Percentiles rank a stretch among this genome's conserved stretches.
Conservation (phyloP, 2,888 invertebrate genomes). For the Camptogramma bilineatum region DNA sequence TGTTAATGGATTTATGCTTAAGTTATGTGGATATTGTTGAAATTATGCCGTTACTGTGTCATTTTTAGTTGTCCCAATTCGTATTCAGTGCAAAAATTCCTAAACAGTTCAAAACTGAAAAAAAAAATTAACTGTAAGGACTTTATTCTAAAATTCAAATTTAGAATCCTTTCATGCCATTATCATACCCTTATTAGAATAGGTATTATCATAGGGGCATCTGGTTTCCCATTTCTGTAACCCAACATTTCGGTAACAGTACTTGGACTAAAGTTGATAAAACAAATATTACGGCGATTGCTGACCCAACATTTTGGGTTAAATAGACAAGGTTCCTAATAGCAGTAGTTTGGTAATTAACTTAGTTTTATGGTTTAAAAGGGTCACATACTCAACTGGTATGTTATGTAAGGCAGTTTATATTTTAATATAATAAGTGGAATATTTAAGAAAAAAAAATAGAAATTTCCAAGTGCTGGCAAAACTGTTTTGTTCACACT, state of each 20-base stretch:
- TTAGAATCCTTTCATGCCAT: background rate
- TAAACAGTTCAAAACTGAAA: no score
- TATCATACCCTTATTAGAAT: slow-evolving; percentile 10
- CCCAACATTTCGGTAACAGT: slow-evolving; percentile 15
- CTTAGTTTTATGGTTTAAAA: slow-evolving; percentile 68
- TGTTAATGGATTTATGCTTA: slow-evolving; percentile 65
- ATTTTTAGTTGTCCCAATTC: background rate
- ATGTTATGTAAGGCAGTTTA: slow-evolving; percentile 62
- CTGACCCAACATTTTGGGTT: slow-evolving; percentile 57
- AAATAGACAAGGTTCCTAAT: slow-evolving; percentile 58
- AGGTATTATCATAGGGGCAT: slow-evolving; percentile 23
- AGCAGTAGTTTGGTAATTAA: slow-evolving; percentile 74
- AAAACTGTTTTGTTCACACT: background rate
- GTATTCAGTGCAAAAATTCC: background rate
- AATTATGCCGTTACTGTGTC: background rate
- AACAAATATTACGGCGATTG: slow-evolving; percentile 46
- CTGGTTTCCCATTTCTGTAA: slow-evolving; percentile 5
- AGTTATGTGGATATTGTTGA: slow-evolving; percentile 74
- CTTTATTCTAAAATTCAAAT: background rate
- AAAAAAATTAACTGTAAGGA: background rate
- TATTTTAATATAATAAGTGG: slow-evolving; percentile 48
- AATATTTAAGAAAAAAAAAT: background rate
- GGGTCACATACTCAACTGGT: slow-evolving; percentile 61
- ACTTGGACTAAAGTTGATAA: slow-evolving; percentile 34
- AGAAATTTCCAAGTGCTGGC: background rate